These are phyloP conservation scores for Gavialis gangeticus DNA, from an alignment of 2,113 vertebrate genomes.

Conservation along the genomic window DNA sequence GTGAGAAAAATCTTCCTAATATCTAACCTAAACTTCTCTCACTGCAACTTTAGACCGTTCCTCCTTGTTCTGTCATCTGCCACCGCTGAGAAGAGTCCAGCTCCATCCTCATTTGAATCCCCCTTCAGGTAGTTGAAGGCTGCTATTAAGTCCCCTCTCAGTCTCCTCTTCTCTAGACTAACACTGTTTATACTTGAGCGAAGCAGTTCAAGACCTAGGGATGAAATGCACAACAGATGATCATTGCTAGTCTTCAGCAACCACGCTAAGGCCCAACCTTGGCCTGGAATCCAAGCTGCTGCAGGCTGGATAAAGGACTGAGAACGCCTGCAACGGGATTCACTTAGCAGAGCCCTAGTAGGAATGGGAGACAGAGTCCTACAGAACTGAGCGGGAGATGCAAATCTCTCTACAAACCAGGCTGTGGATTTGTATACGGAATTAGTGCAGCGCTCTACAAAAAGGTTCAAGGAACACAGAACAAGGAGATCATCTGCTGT, in stretches of 20 bases:
- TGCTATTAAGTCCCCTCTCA: too few species aligned
- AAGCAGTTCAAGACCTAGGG: not conserved
- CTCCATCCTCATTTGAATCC: too few species aligned
- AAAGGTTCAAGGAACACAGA: not conserved
- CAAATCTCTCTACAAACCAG: not conserved
- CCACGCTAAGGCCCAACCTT: not conserved
- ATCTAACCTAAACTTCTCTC: too few species aligned
- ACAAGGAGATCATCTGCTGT: not conserved
- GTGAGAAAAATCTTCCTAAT: too few species aligned
- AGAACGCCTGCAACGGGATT: not conserved
- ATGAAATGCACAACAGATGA: not conserved
- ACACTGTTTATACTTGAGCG: conserved; percentile 8
- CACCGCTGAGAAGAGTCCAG: too few species aligned
- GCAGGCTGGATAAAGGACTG: not conserved
- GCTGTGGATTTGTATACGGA: not conserved
- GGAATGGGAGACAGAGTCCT: not conserved
- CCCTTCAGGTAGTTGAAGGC: too few species aligned
- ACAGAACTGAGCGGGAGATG: not conserved
- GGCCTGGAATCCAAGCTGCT: fast-evolving
- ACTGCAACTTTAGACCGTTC: too few species aligned
- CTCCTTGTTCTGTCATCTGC: too few species aligned
- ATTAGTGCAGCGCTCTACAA: not conserved
- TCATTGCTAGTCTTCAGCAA: not conserved
- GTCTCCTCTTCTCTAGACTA: too few species aligned
- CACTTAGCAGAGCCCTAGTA: not conserved